These are phyloP conservation scores for Pangasius mekongensis DNA, from an alignment of 2,797 vertebrate species.

Conservation along the genomic window DNA sequence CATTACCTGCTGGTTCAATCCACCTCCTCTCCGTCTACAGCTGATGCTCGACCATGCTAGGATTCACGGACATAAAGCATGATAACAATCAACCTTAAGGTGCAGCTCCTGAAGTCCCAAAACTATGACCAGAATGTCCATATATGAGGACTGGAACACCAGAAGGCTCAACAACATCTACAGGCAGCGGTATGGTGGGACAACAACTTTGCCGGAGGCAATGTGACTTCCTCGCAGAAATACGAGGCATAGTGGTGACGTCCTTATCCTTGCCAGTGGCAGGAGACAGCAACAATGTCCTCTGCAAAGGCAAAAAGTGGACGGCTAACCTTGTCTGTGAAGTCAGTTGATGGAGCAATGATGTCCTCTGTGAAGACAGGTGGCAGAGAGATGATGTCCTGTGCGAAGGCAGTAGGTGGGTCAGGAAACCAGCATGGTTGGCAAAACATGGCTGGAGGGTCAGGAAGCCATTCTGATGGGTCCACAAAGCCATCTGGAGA, in stretches of 20 bases:
- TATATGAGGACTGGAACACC: too few species aligned
- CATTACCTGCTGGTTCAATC: neutral
- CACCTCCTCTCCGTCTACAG: neutral
- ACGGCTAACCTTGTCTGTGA: neutral
- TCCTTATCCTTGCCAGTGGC: neutral
- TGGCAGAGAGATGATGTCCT: neutral
- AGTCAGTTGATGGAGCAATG: neutral
- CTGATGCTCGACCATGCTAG: neutral
- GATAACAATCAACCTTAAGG: too few species aligned
- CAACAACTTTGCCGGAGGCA: too few species aligned
- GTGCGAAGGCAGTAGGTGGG: neutral
- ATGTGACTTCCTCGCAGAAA: too few species aligned
- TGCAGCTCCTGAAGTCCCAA: too few species aligned
- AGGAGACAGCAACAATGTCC: neutral
- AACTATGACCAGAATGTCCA: too few species aligned
- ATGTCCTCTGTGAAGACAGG: neutral
- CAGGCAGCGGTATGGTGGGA: too few species aligned
- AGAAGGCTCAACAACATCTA: too few species aligned
- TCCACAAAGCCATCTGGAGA: neutral
- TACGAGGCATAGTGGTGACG: too few species aligned
- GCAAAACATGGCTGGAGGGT: neutral
- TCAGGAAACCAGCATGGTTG: neutral
- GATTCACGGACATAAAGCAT: too few species aligned
- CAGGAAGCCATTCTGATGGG: neutral
- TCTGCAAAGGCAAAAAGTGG: neutral